A percentile compares a stretch with the other conserved stretches of the same genome.
Evolutionary conservation across 2,113 vertebrate species (phyloP).

Genomic region (Stictonetta naevosa): DNA sequence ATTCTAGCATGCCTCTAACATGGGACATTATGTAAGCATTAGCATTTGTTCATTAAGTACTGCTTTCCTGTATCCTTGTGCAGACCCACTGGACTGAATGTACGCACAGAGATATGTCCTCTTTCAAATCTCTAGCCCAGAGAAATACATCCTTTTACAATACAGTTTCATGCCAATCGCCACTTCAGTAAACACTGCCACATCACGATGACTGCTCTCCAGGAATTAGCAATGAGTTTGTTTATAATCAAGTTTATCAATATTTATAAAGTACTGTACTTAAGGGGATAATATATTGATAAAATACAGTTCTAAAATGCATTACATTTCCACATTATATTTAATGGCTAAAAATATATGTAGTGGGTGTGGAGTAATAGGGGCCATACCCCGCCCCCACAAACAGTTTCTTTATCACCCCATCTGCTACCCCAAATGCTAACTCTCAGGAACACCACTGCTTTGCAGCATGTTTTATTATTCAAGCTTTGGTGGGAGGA

Average conservation of each 20-base stretch:
- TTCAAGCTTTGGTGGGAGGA: conserved; percentile 79
- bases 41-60: conserved; percentile 30
- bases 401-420: conserved; percentile 82
- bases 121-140: background rate
- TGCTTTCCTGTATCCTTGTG: background rate
- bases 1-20: background rate
- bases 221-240: conserved; percentile 72
- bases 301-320: conserved; percentile 64
- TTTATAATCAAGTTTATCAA: conserved; percentile 71
- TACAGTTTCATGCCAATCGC: conserved; percentile 21
- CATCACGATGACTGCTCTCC: conserved; percentile 56
- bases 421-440: conserved; percentile 86
- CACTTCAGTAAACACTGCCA: conserved; percentile 42
- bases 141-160: conserved; percentile 3
- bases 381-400: conserved; percentile 78
- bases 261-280: conserved; percentile 73
- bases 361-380: conserved; percentile 73
- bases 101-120: background rate
- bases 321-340: conserved; percentile 75
- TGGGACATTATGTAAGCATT: conserved; percentile 12
- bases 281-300: conserved; percentile 72
- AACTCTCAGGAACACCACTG: conserved; percentile 81
- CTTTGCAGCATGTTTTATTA: conserved; percentile 83
- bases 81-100: background rate
- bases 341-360: conserved; percentile 80